Conservation (phyloP, 2,888 invertebrate species). For the Lysandra coridon region DNA sequence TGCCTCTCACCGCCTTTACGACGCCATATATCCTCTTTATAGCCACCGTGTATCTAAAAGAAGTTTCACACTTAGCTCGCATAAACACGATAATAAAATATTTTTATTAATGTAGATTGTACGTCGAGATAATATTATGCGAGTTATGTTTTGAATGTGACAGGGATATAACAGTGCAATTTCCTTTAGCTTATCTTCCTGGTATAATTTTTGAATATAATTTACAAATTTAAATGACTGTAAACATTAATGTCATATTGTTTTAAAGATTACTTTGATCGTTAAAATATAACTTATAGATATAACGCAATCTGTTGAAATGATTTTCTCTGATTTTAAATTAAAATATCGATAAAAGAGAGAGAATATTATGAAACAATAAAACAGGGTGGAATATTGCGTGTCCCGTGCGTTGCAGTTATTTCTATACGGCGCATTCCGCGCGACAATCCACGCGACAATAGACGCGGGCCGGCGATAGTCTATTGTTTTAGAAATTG, state of each 20-base stretch:
- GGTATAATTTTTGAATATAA: neutral
- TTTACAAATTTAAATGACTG: too few species aligned
- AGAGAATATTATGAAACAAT: neutral
- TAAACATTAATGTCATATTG: too few species aligned
- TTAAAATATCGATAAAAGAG: neutral
- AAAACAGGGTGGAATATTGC: neutral
- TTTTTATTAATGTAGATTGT: conserved; percentile 14
- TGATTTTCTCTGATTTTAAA: neutral
- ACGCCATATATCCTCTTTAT: conserved; percentile 13
- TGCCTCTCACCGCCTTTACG: conserved; percentile 20
- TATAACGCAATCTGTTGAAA: too few species aligned
- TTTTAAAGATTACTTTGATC: too few species aligned
- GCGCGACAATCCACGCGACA: neutral
- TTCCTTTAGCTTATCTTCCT: neutral
- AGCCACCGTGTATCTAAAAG: neutral
- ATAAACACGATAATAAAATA: conserved; percentile 19
- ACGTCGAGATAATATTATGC: neutral
- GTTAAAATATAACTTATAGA: too few species aligned
- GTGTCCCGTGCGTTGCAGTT: neutral
- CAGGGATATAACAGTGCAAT: neutral
- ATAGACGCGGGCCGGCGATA: neutral
- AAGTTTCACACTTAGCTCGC: conserved; percentile 17
- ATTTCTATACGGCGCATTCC: neutral
- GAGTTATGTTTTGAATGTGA: neutral
- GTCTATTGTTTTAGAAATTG: neutral